Evolutionary conservation across 2,113 vertebrate genomes (phyloP).

Genomic region (Felis catus): DNA sequence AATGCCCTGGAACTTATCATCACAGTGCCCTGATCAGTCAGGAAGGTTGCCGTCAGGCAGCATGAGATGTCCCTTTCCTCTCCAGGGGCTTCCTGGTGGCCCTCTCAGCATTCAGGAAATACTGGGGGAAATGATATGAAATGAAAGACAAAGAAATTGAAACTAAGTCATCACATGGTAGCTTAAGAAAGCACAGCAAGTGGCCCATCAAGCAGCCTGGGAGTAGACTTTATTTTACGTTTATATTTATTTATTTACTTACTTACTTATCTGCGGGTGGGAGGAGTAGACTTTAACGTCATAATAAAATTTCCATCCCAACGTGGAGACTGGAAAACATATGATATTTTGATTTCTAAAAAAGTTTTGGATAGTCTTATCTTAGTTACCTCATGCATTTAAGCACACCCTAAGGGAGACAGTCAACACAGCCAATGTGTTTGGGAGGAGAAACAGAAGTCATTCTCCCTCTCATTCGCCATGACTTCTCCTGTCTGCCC

Average conservation of each 20-base stretch:
- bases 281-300: not conserved
- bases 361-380: not conserved
- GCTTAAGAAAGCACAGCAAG: not conserved
- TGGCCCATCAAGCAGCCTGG: not conserved
- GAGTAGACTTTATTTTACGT: not conserved
- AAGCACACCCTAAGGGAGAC: not conserved
- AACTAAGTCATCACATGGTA: not conserved
- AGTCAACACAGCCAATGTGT: not conserved
- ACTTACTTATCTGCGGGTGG: no score
- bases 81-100: no score
- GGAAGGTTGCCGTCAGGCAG: not conserved
- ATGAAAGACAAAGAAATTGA: constrained; percentile 39
- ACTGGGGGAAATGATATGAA: not conserved
- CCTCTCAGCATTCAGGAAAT: not conserved
- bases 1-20: not conserved
- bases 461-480: not conserved
- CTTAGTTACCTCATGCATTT: not conserved
- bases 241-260: no score
- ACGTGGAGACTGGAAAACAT: not conserved
- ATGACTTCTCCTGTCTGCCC: not conserved
- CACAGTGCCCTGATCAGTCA: not conserved
- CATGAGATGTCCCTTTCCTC: not conserved
- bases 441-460: not conserved
- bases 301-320: not conserved
- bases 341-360: not conserved